These are phyloP conservation scores for Augochlorella aurata DNA, from an alignment of 2,888 invertebrate genomes.

Conservation along the genomic window DNA sequence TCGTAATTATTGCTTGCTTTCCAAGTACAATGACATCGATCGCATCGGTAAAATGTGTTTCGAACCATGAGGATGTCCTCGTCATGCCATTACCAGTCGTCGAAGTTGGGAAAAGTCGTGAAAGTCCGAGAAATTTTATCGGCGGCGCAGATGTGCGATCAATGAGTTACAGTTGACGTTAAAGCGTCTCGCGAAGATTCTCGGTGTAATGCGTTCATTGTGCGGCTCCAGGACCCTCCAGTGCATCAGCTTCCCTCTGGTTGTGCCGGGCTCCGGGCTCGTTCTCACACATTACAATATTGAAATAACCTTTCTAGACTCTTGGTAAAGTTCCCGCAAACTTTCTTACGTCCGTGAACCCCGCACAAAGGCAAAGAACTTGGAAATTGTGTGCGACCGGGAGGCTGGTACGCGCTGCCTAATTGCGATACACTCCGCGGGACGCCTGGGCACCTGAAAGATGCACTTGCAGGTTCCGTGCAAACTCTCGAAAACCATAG, in stretches of 20 bases:
- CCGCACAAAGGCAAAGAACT: slow-evolving; percentile 62
- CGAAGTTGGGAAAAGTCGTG: background rate
- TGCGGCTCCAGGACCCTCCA: slow-evolving; percentile 8
- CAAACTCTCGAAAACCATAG: slow-evolving; percentile 15
- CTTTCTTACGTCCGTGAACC: slow-evolving; percentile 26
- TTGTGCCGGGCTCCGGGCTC: background rate
- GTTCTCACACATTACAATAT: slow-evolving; percentile 71
- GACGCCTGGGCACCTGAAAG: slow-evolving; percentile 13
- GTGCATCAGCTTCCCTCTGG: slow-evolving; percentile 18
- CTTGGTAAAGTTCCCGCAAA: slow-evolving; percentile 62
- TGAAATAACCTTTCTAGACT: slow-evolving; percentile 74
- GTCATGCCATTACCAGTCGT: background rate
- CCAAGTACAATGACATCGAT: background rate
- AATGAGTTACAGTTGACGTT: slow-evolving; percentile 26
- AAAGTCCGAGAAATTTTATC: slow-evolving; percentile 34
- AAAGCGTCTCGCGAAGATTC: slow-evolving; percentile 24
- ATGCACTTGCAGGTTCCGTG: slow-evolving; percentile 6
- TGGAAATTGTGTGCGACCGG: slow-evolving; percentile 64
- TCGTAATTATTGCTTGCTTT: too few relatives aligned
- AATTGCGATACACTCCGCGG: slow-evolving; percentile 58
- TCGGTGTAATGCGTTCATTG: slow-evolving; percentile 44
- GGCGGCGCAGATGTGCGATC: slow-evolving; percentile 29
- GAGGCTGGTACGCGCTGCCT: slow-evolving; percentile 30
- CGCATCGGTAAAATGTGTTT: background rate
- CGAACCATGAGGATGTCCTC: background rate